Evolutionary conservation across 2,797 vertebrate species (phyloP), one percentile per base, ranked within the genome.

Genomic region (Enteromius argenteus): DNA sequence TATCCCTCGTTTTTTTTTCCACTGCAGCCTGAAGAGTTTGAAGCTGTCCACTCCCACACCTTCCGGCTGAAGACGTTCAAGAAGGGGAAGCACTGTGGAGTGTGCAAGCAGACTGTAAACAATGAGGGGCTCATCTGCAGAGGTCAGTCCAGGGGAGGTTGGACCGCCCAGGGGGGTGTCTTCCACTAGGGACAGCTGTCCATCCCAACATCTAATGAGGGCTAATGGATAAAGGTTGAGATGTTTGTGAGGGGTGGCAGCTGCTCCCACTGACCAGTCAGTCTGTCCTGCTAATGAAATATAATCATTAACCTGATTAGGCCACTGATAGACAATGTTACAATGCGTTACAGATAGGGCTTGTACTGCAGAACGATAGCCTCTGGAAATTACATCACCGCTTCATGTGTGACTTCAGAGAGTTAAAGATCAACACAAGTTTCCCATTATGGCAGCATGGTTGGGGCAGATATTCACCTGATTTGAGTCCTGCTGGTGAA

Each of bases 41-140:
- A 99, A 88, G 93, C 95, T 1, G 94, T 97, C 89, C 95, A 96
- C 11, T 95, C 94, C 5, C 98, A 99, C 90, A 93, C 94, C 3
- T 99, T 99, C 93, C 95, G 97, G 90, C 96, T 95, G 93, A 98
- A 97, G 91, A 98, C 95, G 37, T 99, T 99, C 92, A 98, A 97
- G 94, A 99, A 97, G 94, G 93, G 96, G 92, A 98, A 97, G 86
- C 95, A 96, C 7, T 99, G 98, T 0, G 94, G 95, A 4, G 96
- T 97, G 39, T 99, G 98, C 88, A 96, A 97, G 9, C 97, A 98
- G 94, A 95, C 93, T 66, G 96, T 99, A 93, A 93, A 93, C 14
- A 95, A 96, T 81, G 97, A 99, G 84, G 98, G 98, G 68, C 97
- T 97, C 86, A 93, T 96, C 89, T 99, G 98, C 90, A 92, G 97